Evolutionary conservation across 2,888 invertebrate species (phyloP).

Genomic region (Rhamnusium bicolor): DNA sequence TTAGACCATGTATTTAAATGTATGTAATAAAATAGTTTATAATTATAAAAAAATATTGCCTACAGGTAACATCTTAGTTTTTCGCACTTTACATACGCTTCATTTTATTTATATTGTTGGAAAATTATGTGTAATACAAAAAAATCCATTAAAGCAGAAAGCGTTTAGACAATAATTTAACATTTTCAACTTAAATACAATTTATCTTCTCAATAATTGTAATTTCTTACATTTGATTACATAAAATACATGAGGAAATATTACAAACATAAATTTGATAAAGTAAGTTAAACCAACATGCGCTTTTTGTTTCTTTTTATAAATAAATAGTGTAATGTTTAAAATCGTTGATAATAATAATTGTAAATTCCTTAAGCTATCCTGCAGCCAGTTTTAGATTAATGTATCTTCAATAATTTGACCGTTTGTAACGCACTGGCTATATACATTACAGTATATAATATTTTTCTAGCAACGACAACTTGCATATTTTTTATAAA

Average conservation of each 20-base stretch:
- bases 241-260: conserved; percentile 3
- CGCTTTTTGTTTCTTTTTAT: conserved; percentile 10
- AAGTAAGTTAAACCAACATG: not conserved
- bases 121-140: conserved; percentile 10
- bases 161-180: conserved; percentile 5
- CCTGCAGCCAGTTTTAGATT: too few relatives aligned
- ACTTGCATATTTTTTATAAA: not conserved
- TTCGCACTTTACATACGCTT: not conserved
- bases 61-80: not conserved
- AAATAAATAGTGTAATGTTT: not conserved
- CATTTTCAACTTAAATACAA: conserved; percentile 3
- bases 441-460: too few relatives aligned
- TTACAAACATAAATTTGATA: conserved; percentile 4
- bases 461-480: too few relatives aligned
- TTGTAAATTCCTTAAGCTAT: too few relatives aligned
- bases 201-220: conserved; percentile 3
- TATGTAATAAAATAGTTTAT: not conserved
- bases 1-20: too few relatives aligned
- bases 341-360: not conserved
- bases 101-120: not conserved
- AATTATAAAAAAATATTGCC: not conserved
- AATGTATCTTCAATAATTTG: too few relatives aligned
- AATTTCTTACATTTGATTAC: not conserved
- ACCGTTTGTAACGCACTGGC: too few relatives aligned
- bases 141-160: not conserved